These are phyloP conservation scores for Colletes gigas DNA, from an alignment of 1,140 invertebrate species.

Conservation along the genomic window DNA sequence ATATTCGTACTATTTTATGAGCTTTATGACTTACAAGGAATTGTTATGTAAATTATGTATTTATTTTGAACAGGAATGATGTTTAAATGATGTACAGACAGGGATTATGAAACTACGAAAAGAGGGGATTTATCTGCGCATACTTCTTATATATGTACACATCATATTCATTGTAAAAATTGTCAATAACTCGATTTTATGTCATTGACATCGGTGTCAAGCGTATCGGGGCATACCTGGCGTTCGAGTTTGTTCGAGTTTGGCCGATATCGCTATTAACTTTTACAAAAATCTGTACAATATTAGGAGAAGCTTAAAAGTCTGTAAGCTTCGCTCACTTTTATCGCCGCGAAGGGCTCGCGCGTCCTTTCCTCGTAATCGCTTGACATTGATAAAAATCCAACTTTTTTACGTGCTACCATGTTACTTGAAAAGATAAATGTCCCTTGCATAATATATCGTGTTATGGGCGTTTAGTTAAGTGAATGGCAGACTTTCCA, in stretches of 20 bases:
- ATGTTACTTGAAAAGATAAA: constrained; percentile 26
- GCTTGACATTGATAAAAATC: constrained; percentile 28
- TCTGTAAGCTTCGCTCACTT: constrained; percentile 12
- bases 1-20: constrained; percentile 23
- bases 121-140: constrained; percentile 10
- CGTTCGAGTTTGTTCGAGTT: constrained; percentile 1
- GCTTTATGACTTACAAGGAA: constrained; percentile 3
- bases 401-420: constrained; percentile 48
- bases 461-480: constrained; percentile 21
- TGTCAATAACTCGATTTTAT: constrained; percentile 55
- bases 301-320: constrained; percentile 22
- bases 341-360: background rate
- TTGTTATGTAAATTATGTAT: constrained; percentile 15
- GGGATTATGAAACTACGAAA: constrained; percentile 13
- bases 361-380: constrained; percentile 6
- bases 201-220: constrained; percentile 44
- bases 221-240: constrained; percentile 30
- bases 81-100: background rate
- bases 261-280: background rate
- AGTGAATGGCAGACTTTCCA: constrained; percentile 28
- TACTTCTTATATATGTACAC: constrained; percentile 21
- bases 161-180: constrained; percentile 57
- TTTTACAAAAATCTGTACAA: background rate
- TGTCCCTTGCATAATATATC: background rate
- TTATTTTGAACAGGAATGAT: constrained; percentile 10